Percentiles rank a stretch among this genome's conserved stretches.
Evolutionary conservation across 2,888 invertebrate species (phyloP).

Genomic region (Drosophila greeni): DNA sequence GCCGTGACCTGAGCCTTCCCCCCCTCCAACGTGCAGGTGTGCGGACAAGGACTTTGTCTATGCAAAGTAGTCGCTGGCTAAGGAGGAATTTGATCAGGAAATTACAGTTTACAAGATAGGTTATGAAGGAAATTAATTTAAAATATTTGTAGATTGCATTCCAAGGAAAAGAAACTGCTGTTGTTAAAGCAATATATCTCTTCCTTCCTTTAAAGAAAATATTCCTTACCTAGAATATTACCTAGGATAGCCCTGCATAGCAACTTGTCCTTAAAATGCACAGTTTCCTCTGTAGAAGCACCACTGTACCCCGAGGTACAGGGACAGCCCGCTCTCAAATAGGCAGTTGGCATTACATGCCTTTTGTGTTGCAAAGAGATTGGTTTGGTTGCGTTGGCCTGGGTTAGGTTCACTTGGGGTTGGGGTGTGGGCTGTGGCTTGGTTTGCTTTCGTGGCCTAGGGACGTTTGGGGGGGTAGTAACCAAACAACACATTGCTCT

Average conservation of each 20-base stretch:
- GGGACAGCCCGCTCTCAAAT: constrained; percentile 40
- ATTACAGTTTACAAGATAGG: neutral
- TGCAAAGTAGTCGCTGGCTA: constrained; percentile 1
- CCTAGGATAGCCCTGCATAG: neutral
- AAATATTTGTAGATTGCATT: neutral
- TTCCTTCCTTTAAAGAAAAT: neutral
- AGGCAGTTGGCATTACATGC: constrained; percentile 71
- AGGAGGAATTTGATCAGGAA: neutral
- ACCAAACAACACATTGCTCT: constrained; percentile 71
- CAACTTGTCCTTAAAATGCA: neutral
- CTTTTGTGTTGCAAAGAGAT: constrained; percentile 65
- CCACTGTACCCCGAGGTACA: constrained; percentile 7
- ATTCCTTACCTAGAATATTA: neutral
- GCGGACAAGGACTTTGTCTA: constrained; percentile 28
- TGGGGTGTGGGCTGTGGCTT: constrained; percentile 4
- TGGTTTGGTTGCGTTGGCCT: constrained; percentile 44
- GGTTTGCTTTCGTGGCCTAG: neutral
- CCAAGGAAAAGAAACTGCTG: neutral
- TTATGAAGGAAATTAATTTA: neutral
- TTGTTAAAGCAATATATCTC: neutral
- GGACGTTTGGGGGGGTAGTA: constrained; percentile 21
- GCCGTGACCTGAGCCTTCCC: constrained; percentile 36
- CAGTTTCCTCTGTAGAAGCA: neutral
- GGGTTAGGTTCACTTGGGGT: constrained; percentile 39
- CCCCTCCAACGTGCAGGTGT: constrained; percentile 58